Evolutionary conservation across 2,797 vertebrate species (phyloP).

Genomic region (Sebastes dallii): DNA sequence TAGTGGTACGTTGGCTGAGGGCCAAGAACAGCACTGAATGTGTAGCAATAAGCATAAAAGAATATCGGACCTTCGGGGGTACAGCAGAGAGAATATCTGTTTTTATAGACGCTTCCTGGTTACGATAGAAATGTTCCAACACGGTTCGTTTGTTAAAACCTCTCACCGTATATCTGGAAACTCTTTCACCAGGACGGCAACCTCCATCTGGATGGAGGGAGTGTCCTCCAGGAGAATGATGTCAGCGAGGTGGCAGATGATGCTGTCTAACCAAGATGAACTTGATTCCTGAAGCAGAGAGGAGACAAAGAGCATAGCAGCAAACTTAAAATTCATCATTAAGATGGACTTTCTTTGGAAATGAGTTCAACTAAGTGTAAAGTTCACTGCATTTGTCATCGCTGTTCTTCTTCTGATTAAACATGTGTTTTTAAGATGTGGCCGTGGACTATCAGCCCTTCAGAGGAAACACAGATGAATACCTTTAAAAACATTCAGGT

Average conservation of each 20-base stretch:
- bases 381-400: background rate
- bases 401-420: background rate
- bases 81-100: conserved; percentile 31
- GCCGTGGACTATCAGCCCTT: background rate
- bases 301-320: background rate
- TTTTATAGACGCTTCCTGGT: conserved; percentile 60
- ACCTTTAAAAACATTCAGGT: conserved; percentile 27
- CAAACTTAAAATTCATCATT: background rate
- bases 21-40: conserved; percentile 67
- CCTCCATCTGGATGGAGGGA: conserved; percentile 94
- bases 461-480: conserved; percentile 44
- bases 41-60: conserved; percentile 64
- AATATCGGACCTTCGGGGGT: conserved; percentile 52
- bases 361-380: background rate
- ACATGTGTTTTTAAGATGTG: background rate
- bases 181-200: conserved; percentile 89
- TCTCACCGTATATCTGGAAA: conserved; percentile 93
- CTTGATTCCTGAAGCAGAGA: conserved; percentile 83
- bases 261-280: conserved; percentile 88
- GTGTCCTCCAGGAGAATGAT: conserved; percentile 93
- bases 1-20: conserved; percentile 24
- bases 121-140: conserved; percentile 12
- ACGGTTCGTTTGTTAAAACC: background rate
- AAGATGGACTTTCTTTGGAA: background rate
- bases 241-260: conserved; percentile 88